These are phyloP conservation scores for Mayetiola destructor DNA, from an alignment of 2,888 invertebrate genomes.

Conservation along the genomic window DNA sequence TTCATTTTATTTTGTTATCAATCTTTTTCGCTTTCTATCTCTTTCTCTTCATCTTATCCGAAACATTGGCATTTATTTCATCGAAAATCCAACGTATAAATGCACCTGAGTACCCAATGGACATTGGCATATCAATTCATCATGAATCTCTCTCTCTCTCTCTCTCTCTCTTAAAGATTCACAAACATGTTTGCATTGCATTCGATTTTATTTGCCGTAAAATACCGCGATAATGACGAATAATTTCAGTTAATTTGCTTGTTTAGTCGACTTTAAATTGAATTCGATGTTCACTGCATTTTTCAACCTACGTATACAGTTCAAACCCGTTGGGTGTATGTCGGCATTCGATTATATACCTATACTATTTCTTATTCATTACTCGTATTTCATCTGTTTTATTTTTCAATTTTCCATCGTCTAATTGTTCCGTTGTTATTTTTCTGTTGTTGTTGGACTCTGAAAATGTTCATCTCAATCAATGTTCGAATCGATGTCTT, in stretches of 20 bases:
- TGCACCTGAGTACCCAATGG: too few relatives aligned
- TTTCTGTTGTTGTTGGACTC: too few relatives aligned
- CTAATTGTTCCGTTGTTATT: slow-evolving; percentile 1
- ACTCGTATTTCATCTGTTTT: not conserved
- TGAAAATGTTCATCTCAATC: not conserved
- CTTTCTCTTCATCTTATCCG: not conserved
- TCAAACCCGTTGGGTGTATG: not conserved
- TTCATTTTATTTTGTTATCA: not conserved
- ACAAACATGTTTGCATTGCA: too few relatives aligned
- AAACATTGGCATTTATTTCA: too few relatives aligned
- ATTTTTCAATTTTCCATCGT: not conserved
- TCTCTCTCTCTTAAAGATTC: too few relatives aligned
- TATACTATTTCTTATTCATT: not conserved
- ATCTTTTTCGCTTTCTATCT: not conserved
- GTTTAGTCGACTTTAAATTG: not conserved
- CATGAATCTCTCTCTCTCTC: too few relatives aligned
- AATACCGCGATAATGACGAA: slow-evolving; percentile 2
- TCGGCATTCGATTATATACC: not conserved
- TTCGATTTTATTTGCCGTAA: not conserved
- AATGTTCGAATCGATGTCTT: slow-evolving; percentile 2
- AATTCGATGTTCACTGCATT: not conserved
- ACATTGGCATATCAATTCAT: too few relatives aligned
- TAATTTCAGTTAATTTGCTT: not conserved
- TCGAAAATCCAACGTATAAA: too few relatives aligned
- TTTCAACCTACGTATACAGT: not conserved